These are phyloP conservation scores for Mimachlamys varia DNA, from an alignment of 2,888 invertebrate species.

Conservation along the genomic window DNA sequence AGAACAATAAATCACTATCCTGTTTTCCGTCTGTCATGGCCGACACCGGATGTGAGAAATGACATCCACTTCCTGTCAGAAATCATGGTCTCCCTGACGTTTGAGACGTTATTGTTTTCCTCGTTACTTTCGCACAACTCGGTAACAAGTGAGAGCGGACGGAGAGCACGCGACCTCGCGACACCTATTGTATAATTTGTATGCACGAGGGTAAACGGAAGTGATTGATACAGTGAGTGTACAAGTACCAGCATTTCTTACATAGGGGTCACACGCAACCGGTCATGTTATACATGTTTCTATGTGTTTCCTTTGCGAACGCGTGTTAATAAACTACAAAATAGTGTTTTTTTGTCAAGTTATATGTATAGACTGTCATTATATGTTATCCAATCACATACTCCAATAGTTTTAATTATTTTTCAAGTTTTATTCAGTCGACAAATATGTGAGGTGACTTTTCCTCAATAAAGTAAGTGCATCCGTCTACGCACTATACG, in stretches of 20 bases:
- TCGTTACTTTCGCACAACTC: background rate
- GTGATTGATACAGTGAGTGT: background rate
- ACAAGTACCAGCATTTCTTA: background rate
- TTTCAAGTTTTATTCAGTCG: too few species aligned
- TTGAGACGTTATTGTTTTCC: constrained; percentile 25
- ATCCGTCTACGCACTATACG: background rate
- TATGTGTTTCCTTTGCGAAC: too few species aligned
- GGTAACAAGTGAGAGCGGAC: background rate
- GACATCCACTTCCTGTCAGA: constrained; percentile 26
- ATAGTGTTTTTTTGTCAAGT: too few species aligned
- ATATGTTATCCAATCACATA: too few species aligned
- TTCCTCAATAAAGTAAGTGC: too few species aligned
- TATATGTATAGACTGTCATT: too few species aligned
- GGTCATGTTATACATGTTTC: background rate
- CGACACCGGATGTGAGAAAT: constrained; percentile 36
- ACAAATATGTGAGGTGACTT: too few species aligned
- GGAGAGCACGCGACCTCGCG: background rate
- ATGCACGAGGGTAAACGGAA: background rate
- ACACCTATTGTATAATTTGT: background rate
- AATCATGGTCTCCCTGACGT: constrained; percentile 15
- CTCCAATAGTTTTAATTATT: too few species aligned
- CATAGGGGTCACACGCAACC: background rate
- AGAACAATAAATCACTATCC: background rate
- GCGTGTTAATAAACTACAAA: too few species aligned
- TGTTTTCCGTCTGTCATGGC: constrained; percentile 15